Conservation (phyloP, 1,140 invertebrate species). For the Oscheius sp. region DNA sequence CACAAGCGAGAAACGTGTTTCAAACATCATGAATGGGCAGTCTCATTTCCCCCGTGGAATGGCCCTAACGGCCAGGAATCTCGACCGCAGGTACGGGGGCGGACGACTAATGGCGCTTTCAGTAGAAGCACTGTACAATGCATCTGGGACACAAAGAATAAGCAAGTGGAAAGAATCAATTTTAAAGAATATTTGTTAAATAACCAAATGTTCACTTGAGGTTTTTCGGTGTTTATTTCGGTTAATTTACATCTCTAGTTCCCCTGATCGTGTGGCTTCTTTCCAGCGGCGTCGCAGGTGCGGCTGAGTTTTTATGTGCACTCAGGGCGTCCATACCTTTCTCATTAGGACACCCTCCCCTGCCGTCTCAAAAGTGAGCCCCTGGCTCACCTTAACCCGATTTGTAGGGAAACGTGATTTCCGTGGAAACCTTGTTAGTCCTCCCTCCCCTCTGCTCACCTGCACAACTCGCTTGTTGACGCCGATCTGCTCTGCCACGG, state of each 20-base stretch:
- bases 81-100: no score
- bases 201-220: no score
- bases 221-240: no score
- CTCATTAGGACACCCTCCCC: not conserved
- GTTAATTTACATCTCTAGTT: constrained; percentile 6
- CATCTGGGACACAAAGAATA: no score
- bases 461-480: constrained; percentile 89
- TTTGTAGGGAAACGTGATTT: not conserved
- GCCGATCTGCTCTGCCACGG: constrained; percentile 82
- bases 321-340: constrained; percentile 6
- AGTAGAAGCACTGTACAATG: no score
- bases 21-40: no score
- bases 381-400: not conserved
- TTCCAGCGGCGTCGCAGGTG: constrained; percentile 16
- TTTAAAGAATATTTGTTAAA: no score
- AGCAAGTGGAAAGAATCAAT: no score
- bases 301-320: constrained; percentile 3
- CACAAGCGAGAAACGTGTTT: no score
- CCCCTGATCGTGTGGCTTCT: not conserved
- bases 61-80: no score
- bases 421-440: not conserved
- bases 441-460: constrained; percentile 39
- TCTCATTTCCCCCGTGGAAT: no score
- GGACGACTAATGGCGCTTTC: no score
- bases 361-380: constrained; percentile 3